Evolutionary conservation across 1,140 invertebrate genomes (phyloP).

Genomic region (Drosophila erecta): DNA sequence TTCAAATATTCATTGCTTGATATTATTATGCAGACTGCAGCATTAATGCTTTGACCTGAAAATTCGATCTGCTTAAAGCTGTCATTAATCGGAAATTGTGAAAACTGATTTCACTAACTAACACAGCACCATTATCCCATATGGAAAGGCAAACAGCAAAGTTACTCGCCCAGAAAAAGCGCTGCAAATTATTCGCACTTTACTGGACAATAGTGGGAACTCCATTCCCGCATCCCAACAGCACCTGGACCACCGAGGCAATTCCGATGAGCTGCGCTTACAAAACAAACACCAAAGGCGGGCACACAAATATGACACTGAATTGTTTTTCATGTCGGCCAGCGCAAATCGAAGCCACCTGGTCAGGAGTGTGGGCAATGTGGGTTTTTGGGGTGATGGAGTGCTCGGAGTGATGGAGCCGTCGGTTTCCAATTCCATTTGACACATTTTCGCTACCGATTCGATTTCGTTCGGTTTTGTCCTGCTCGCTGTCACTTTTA

Average conservation of each 20-base stretch:
- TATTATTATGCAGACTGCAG: neutral
- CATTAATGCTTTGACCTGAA: neutral
- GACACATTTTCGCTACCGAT: slow-evolving; percentile 62
- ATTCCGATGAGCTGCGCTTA: slow-evolving; percentile 41
- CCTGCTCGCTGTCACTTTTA: slow-evolving; percentile 43
- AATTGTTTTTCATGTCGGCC: slow-evolving; percentile 67
- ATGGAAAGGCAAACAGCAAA: slow-evolving; percentile 50
- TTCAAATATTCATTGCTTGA: neutral
- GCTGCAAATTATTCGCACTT: slow-evolving; percentile 66
- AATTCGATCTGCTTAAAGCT: neutral
- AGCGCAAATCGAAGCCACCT: slow-evolving; percentile 48
- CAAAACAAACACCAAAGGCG: slow-evolving; percentile 56
- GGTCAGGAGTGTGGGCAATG: slow-evolving; percentile 13
- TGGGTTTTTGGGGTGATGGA: neutral
- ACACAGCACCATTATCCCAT: slow-evolving; percentile 20
- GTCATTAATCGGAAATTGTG: neutral
- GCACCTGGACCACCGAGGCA: slow-evolving; percentile 5
- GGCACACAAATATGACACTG: slow-evolving; percentile 74
- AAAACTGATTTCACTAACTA: slow-evolving; percentile 1
- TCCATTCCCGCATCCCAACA: neutral
- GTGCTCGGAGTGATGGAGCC: slow-evolving; percentile 11
- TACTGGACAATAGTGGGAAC: slow-evolving; percentile 19
- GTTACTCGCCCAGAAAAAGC: slow-evolving; percentile 42
- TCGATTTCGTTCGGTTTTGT: slow-evolving; percentile 43
- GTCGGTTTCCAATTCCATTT: slow-evolving; percentile 71